Base-by-base conservation (phyloP, 2,797 vertebrate species). In the Oreochromis mossambicus region DNA sequence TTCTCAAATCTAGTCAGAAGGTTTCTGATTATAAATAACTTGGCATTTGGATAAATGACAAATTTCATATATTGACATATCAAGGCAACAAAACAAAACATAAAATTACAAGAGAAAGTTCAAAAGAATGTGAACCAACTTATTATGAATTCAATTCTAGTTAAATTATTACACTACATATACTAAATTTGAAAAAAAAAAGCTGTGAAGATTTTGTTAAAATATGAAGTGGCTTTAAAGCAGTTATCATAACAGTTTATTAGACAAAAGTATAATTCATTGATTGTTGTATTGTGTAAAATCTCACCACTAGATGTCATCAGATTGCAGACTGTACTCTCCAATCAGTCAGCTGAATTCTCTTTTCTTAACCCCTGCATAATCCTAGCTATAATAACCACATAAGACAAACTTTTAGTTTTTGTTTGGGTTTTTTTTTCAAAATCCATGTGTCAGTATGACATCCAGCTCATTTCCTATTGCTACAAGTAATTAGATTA, bases 131-230 rank as follows among this genome's bases (percentile, higher is more conserved):
- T 32, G 26, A 58, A 10, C 26, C 55, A 58, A 32, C 26, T 58
- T 17, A 17, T 58, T 58, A 58, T 58, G 0, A 32, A 58, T 0
- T 58, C 55, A 58, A 15, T 29, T 29, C 7, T 15, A 58, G 8
- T 32, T 17, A 58, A 58, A 58, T 58, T 29, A 58, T 58, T 56
- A 56, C 26, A 15, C 7, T 56, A 21, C 50, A 52, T 52, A 56
- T 15, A 56, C 7, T 56, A 29, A 0, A 56, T 56, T 29, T 56
- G 24, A 26, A 34, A 0, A 8, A 14, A 26, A 26, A 55, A 55
- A 29, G 3, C 4, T 0, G 13, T 29, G 2, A 29, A 56, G 54
- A 56, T 56, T 26, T 55, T 26, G 54, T 56, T 55, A 15, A 56
- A 54, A 56, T 56, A 26, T 56, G 7, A 15, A 8, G 54, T 26